Evolutionary conservation across 2,797 vertebrate genomes (phyloP).

Genomic region (Labroides dimidiatus): DNA sequence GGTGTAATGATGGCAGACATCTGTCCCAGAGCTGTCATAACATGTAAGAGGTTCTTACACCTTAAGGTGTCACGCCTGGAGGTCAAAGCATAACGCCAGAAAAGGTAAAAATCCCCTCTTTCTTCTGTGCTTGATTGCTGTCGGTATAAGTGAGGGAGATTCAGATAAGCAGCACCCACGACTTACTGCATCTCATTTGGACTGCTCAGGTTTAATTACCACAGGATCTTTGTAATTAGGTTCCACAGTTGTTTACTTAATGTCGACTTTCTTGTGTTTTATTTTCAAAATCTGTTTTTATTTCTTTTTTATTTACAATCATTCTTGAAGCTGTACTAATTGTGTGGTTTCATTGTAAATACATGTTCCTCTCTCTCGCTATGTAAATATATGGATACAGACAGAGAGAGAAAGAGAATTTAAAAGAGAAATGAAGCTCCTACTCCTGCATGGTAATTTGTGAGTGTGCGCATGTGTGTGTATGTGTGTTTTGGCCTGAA

Average conservation of each 20-base stretch:
- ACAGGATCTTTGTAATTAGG: background rate
- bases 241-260: background rate
- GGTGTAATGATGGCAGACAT: no score
- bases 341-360: slow-evolving; percentile 7
- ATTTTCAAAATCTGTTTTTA: background rate
- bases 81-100: background rate
- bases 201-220: background rate
- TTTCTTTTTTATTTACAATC: background rate
- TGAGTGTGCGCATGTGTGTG: background rate
- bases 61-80: background rate
- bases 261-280: background rate
- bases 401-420: background rate
- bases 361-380: background rate
- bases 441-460: background rate
- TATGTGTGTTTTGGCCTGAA: slow-evolving; percentile 20
- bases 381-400: background rate
- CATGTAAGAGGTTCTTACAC: background rate
- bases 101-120: slow-evolving; percentile 4
- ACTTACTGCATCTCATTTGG: background rate
- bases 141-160: slow-evolving; percentile 8
- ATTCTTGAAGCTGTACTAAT: background rate
- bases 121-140: slow-evolving; percentile 6
- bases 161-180: slow-evolving; percentile 8
- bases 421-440: background rate
- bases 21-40: no score